Evolutionary conservation across 2,888 invertebrate genomes (phyloP).

Genomic region (Torymus aiolomorphi): DNA sequence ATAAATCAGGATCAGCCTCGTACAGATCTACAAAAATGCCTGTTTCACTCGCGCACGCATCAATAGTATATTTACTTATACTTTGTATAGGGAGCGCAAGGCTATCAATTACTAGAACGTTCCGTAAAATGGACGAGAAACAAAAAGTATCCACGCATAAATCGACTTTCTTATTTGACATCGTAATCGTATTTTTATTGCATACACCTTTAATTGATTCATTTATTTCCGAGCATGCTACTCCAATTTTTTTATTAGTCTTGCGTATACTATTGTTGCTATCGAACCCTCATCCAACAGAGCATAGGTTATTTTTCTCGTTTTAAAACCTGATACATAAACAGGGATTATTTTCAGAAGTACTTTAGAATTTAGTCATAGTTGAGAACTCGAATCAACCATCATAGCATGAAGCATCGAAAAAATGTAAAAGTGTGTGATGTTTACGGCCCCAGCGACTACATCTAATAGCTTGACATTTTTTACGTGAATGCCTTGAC

Average conservation of each 20-base stretch:
- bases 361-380: too few relatives aligned
- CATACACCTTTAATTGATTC: slow-evolving; percentile 9
- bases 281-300: slow-evolving; percentile 35
- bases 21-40: slow-evolving; percentile 25
- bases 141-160: background rate
- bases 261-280: slow-evolving; percentile 1
- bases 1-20: background rate
- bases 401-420: too few relatives aligned
- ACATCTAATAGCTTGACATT: too few relatives aligned
- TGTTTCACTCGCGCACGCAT: background rate
- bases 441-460: too few relatives aligned
- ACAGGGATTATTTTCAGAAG: too few relatives aligned
- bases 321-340: background rate
- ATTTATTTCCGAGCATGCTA: background rate
- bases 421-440: too few relatives aligned
- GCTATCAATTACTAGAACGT: background rate
- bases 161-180: background rate
- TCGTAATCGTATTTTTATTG: background rate
- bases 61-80: background rate
- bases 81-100: slow-evolving; percentile 19
- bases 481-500: too few relatives aligned
- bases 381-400: too few relatives aligned
- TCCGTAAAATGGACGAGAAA: background rate
- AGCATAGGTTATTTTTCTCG: too few relatives aligned
- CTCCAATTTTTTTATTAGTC: background rate